Base-by-base conservation (phyloP, 2,888 invertebrate genomes). In the Allolobophora icterica region DNA sequence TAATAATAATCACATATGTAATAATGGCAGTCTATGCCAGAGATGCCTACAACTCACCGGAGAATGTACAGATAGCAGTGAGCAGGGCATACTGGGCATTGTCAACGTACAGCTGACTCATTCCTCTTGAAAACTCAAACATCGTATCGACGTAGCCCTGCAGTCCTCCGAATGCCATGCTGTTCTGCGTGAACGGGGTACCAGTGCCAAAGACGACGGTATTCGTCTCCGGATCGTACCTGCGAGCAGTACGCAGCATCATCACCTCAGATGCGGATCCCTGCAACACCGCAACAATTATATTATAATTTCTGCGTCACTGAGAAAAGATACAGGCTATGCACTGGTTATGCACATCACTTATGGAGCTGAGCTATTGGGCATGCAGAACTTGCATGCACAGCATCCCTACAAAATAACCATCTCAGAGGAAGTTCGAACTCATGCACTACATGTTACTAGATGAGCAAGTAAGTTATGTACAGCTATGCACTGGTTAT, bases 191-290 rank as follows among this genome's bases (percentile, higher is more conserved):
- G 96, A 98, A 99, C 93, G 99, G 98, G 96, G 98, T 97, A 96
- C 99, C 99, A 96, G 98, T 99, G 93, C 98, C 99, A 96, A 99
- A 98, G 93, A 99, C 97, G 93, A 99, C 98, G 94, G 98, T 98
- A 96, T 98, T 98, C 34, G 98, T 97, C 93, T 97, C 97, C 91
- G 97, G 97, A 96, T 99, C 99, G 96, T 99, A 99, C 93, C 98
- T 97, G 93, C 99, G 96, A 91, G 99, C 98, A 96, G 98, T 98
- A 94, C 99, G 96, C 94, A 99, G 96, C 97, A 99, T 99, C 98
- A 99, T 99, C 92, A 99, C 98, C 96, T 99, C 99, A 0, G 92
- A 92, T n/a, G 92, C 91, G 0, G 91, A 91, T 19, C 89, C 89
- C 91, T 91, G 91, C 24, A 19, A 35, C 15, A 30, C 15, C 84